Percentiles rank a stretch among this genome's conserved stretches.
Evolutionary conservation across 2,113 vertebrate genomes (phyloP).

Genomic region (Dryoscopus gambensis): DNA sequence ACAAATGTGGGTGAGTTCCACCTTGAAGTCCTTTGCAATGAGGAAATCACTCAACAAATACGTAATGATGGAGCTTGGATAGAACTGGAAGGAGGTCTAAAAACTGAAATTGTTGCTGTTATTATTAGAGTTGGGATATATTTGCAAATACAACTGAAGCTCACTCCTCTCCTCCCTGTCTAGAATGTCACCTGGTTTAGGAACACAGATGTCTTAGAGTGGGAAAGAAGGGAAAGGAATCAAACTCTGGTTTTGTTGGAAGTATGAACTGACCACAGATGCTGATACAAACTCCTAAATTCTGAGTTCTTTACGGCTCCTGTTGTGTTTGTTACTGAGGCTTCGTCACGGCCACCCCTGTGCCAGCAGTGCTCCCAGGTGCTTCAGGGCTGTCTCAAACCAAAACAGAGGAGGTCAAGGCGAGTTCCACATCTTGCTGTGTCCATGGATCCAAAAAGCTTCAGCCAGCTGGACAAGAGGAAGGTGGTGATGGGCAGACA

Average conservation of each 20-base stretch:
- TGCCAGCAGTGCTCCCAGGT: neutral
- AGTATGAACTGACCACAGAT: neutral
- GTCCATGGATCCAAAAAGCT: neutral
- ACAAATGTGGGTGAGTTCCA: neutral
- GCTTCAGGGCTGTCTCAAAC: neutral
- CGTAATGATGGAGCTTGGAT: neutral
- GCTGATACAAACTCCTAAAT: neutral
- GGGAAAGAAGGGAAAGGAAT: neutral
- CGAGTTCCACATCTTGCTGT: neutral
- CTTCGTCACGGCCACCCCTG: neutral
- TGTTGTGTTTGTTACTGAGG: neutral
- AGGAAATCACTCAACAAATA: neutral
- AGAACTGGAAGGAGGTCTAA: neutral
- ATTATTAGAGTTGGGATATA: neutral
- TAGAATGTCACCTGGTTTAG: neutral
- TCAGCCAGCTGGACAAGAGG: neutral
- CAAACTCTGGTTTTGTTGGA: neutral
- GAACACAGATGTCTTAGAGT: neutral
- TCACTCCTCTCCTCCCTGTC: neutral
- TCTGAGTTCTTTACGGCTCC: neutral
- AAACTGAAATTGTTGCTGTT: neutral
- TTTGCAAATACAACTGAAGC: neutral
- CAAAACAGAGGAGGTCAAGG: neutral
- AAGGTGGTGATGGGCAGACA: neutral
- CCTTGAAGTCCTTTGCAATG: neutral